phyloP scores from a whole-genome alignment of 1,140 invertebrate species.

The Drosophila saltans region DNA sequence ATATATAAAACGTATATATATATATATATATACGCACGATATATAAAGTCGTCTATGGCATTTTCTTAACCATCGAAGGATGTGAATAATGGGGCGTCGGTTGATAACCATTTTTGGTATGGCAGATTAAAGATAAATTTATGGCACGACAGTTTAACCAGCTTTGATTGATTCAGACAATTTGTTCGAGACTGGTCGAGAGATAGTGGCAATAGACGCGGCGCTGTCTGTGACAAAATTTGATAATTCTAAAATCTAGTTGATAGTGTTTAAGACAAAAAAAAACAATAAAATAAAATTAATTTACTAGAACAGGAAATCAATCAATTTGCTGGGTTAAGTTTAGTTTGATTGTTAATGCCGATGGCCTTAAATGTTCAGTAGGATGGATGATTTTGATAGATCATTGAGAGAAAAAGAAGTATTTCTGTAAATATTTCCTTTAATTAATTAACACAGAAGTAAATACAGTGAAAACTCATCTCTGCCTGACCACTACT shows the following conservation, averaged over 20 bases:
- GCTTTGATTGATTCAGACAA: conserved; percentile 8
- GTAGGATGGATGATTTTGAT: too few species aligned
- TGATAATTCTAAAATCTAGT: conserved; percentile 4
- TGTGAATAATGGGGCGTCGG: conserved; percentile 6
- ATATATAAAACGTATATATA: neutral
- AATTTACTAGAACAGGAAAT: conserved; percentile 1
- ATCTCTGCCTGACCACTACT: too few species aligned
- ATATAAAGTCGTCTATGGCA: neutral
- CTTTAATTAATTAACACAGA: too few species aligned
- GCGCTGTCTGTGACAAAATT: neutral
- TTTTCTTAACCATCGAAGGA: neutral
- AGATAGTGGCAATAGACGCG: conserved; percentile 12
- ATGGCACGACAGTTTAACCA: conserved; percentile 3
- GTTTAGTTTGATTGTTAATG: neutral
- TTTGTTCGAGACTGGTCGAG: too few species aligned
- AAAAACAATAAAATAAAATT: conserved; percentile 2
- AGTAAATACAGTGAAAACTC: too few species aligned
- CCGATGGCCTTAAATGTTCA: neutral
- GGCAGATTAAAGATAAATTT: conserved; percentile 19
- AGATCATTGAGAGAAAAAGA: too few species aligned
- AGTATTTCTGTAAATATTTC: too few species aligned
- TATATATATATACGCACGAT: neutral
- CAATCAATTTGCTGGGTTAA: conserved; percentile 4
- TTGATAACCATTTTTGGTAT: conserved; percentile 11
- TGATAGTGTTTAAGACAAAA: neutral